Base-by-base conservation (phyloP, 92 coral and sea anemone genomes). In the Diadumene lineata region DNA sequence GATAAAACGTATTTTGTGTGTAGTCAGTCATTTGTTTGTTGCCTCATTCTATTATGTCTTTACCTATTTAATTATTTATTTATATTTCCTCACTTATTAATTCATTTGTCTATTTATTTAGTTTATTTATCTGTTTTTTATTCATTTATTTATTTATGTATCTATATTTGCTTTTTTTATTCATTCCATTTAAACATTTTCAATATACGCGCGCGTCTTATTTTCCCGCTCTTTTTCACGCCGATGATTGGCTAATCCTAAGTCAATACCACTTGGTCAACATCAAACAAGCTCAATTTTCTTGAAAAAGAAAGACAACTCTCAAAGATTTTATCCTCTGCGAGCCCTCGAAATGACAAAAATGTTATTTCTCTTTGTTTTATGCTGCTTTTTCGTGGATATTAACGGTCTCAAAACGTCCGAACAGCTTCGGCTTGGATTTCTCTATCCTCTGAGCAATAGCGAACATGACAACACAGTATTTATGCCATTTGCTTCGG, bases 401-500 rank as follows among this genome's bases (percentile, higher is more conserved):
- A 7, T 34, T 0, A 15, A 44, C 24, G 31, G 68, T 1, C 21
- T 19, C 19, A 75, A 61, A 43, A 68, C 25, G 2, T 60, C 63
- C 32, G 13, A 38, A 38, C 50, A 65, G 22, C 50, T 84, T 29
- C 80, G 33, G 7, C 31, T 79, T 0, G 84, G 78, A 6, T 64
- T 84, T 50, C 65, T 84, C 16, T 84, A 84, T 31, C 89, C 89
- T 3, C 60, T 79, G 31, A 58, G 72, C 31, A 68, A 79, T 33
- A 79, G 74, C 2, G 81, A 77, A 7, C 65, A 84, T 56, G 50
- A 72, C 25, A 73, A 75, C 22, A 79, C 81, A n/a, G n/a, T 6
- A 7, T 67, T 73, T 32, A 46, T 75, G 19, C 91, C 80, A 11
- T 86, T 86, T 70, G 88, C 84, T 19, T 78, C 91, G 28, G 94